Evolutionary conservation across 2,888 invertebrate genomes (phyloP).

Genomic region (Hydropsyche betteni): DNA sequence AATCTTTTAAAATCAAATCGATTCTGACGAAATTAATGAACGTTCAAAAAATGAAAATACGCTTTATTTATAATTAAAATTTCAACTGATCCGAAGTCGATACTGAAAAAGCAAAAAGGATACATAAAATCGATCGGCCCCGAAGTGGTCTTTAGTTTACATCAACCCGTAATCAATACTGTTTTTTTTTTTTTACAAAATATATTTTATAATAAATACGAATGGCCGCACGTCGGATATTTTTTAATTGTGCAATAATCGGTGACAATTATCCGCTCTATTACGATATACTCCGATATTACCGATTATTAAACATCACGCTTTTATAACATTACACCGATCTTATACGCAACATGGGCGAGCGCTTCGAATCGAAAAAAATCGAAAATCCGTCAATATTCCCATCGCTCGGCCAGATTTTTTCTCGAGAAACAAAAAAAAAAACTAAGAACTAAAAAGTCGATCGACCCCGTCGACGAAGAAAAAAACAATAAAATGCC

Average conservation of each 20-base stretch:
- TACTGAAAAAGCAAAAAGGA: no score
- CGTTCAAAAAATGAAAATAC: no score
- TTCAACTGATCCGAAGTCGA: no score
- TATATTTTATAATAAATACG: no score
- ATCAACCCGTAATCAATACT: no score
- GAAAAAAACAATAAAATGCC: constrained; percentile 9
- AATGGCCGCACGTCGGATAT: no score
- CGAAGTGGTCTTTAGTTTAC: no score
- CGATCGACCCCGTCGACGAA: constrained; percentile 18
- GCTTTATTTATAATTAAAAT: no score
- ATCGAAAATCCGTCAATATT: constrained; percentile 8
- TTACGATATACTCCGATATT: constrained; percentile 2
- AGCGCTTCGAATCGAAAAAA: neutral
- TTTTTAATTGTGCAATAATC: constrained; percentile 23
- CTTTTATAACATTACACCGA: constrained; percentile 20
- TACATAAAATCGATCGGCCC: no score
- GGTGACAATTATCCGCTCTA: constrained; percentile 16
- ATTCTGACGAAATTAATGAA: no score
- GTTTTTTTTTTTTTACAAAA: no score
- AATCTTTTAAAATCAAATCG: no score
- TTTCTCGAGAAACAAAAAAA: constrained; percentile 5
- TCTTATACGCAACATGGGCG: neutral
- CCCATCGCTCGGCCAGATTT: neutral
- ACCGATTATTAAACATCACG: constrained; percentile 28
- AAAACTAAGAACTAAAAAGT: constrained; percentile 10